A percentile compares a stretch with the other conserved stretches of the same genome.
phyloP scores from a whole-genome alignment of 2,113 vertebrate species.

The Labrus mixtus region DNA sequence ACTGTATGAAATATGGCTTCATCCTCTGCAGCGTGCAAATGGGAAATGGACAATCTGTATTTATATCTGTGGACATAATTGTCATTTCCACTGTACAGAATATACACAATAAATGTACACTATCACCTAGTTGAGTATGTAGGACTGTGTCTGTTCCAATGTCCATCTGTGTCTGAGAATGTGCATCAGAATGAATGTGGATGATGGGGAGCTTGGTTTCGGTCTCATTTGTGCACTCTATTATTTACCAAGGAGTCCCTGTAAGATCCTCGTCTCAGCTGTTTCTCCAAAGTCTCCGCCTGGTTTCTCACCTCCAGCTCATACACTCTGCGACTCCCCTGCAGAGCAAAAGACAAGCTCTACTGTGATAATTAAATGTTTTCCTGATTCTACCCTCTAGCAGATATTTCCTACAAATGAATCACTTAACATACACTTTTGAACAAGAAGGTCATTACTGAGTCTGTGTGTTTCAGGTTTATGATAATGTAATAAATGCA shows the following conservation, averaged over 20 bases:
- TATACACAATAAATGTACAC: too few relatives aligned
- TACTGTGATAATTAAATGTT: not conserved
- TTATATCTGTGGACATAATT: too few relatives aligned
- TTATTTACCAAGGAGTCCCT: conserved; percentile 85
- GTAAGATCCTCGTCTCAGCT: conserved; percentile 87
- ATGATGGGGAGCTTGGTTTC: not conserved
- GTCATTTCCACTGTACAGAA: too few relatives aligned
- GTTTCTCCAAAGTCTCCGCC: conserved; percentile 87
- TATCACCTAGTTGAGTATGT: too few relatives aligned
- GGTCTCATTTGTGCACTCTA: conserved; percentile 3
- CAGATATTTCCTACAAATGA: not conserved
- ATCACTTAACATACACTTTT: not conserved
- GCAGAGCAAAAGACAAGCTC: conserved; percentile 15
- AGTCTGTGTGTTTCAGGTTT: not conserved
- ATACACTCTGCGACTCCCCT: conserved; percentile 94
- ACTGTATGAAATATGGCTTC: too few relatives aligned
- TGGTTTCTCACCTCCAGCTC: conserved; percentile 94
- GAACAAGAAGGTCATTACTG: too few relatives aligned
- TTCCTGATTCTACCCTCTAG: not conserved
- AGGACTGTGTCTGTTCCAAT: not conserved
- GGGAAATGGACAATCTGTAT: too few relatives aligned
- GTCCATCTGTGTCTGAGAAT: not conserved
- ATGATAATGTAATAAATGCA: not conserved
- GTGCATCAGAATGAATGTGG: not conserved
- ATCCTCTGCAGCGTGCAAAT: too few relatives aligned